phyloP scores from a whole-genome alignment of 2,888 invertebrate species.

The Bhutanitis thaidina region DNA sequence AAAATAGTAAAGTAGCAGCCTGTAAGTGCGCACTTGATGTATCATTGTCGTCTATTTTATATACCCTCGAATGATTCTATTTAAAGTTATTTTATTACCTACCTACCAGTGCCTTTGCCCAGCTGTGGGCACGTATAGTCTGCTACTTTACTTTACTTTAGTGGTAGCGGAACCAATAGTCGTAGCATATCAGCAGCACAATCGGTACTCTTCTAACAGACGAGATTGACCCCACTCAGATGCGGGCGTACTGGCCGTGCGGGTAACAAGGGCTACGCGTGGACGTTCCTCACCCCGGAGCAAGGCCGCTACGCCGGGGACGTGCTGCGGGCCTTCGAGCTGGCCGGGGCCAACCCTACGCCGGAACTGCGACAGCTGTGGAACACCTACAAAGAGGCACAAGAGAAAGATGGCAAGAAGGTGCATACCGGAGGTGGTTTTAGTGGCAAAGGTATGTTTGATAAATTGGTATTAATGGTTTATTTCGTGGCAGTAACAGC shows the following conservation, averaged over 20 bases:
- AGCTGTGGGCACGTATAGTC: too few relatives aligned
- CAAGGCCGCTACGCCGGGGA: constrained; percentile 97
- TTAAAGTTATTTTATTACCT: too few relatives aligned
- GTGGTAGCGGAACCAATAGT: too few relatives aligned
- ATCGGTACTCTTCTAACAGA: not conserved
- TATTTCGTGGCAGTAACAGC: too few relatives aligned
- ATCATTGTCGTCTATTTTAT: too few relatives aligned
- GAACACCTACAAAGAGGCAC: constrained; percentile 93
- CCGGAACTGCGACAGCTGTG: constrained; percentile 88
- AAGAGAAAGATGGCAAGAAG: constrained; percentile 95
- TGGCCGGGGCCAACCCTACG: constrained; percentile 88
- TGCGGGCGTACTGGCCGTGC: constrained; percentile 95
- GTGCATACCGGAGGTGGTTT: constrained; percentile 96
- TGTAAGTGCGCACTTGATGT: too few relatives aligned
- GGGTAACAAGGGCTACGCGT: constrained; percentile 98
- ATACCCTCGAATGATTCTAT: too few relatives aligned
- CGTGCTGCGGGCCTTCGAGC: constrained; percentile 93
- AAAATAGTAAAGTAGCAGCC: too few relatives aligned
- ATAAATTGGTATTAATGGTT: too few relatives aligned
- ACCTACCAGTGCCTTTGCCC: too few relatives aligned
- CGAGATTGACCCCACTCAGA: constrained; percentile 56
- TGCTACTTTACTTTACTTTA: too few relatives aligned
- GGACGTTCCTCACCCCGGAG: constrained; percentile 97
- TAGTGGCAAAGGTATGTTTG: constrained; percentile 87
- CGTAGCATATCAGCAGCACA: too few relatives aligned